Base-by-base conservation (phyloP, 2,797 vertebrate species). In the Acanthopagrus latus region DNA sequence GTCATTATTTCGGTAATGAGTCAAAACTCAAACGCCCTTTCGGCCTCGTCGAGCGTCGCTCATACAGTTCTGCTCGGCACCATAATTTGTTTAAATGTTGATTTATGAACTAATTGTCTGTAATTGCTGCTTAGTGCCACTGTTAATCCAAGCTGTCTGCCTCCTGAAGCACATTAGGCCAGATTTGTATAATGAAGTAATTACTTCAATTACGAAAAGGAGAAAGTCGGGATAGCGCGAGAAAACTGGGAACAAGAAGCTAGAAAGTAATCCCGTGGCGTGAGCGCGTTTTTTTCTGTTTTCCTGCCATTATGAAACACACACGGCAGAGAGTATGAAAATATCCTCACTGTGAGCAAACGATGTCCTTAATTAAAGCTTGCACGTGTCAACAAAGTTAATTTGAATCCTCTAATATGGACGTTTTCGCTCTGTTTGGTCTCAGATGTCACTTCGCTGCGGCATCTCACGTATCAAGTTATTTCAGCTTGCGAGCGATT, bases 101-200 rank as follows among this genome's bases (percentile, higher is more conserved):
- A 95, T 95, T 94, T 94, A 95, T 94, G 86, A 93, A 93, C 87
- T 94, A 95, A 94, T 93, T 94, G 92, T 89, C 82, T 85, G 88
- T 95, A 95, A 95, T 95, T 93, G 91, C 92, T 88, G 87, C 89
- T 94, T 92, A 91, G 93, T 86, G 92, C 91, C 88, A 86, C 86
- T 89, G 90, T 92, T 94, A 95, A 95, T 94, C 92, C 88, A 86
- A 89, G 91, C 90, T 88, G 92, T 91, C 88, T 93, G 87, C 86
- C 91, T 94, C 91, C 85, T 92, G 86, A 93, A 94, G 91, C 93
- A 93, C 89, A 94, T 93, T 94, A 94, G 90, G 83, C 87, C 85
- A 93, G 85, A 93, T 94, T 94, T 93, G 90, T 94, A 83, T 93
- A 93, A 94, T 95, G 92, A 94, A 94, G 93, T 94, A 93, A 95